Evolutionary conservation across 2,113 vertebrate species (phyloP), one percentile per base, ranked within the genome.

Genomic region (Misgurnus mizolepis): DNA sequence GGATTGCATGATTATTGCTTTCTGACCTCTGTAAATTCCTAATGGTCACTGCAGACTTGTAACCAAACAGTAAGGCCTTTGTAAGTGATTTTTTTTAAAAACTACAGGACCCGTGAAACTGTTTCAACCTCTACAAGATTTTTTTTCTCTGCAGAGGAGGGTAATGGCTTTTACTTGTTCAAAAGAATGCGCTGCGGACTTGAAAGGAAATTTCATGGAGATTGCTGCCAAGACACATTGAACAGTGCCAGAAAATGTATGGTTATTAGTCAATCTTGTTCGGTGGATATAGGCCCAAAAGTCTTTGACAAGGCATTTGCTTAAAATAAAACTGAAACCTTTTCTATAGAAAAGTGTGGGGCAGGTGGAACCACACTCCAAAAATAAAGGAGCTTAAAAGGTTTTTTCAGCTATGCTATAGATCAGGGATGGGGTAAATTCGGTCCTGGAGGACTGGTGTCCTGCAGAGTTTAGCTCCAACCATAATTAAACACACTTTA

Each of bases 131-230:
- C 27, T 34, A 34, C 27, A 34, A 34, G 27, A 34, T 34, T 71
- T 7, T 66, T 50, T 22, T 6, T 14, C 41, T 50, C 5, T 80
- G 47, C 55, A 47, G 18, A 15, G 12, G 15, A 22, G 41, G 40
- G 50, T 64, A 82, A 81, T 79, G 58, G 27, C 40, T 55, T 81
- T 72, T 79, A 60, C n/a, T 67, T 10, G 18, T 43, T n/a, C 40
- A 47, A 69, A 62, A 79, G 47, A 83, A 80, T 61, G 50, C 1
- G 39, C 18, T 43, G 62, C 27, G 5, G 15, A 82, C 81, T 71
- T 81, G 58, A 85, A 84, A 73, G 67, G 58, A 58, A 84, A 83
- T 83, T 83, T 74, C 53, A 79, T 83, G 67, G 67, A 62, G 41
- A 68, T 27, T 47, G 49, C 65, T 45, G 65, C 49, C 76, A 77